These are phyloP conservation scores for Hemicentrotus pulcherrimus DNA, from an alignment of 35 echinoderm and acorn worm species.

Conservation along the genomic window DNA sequence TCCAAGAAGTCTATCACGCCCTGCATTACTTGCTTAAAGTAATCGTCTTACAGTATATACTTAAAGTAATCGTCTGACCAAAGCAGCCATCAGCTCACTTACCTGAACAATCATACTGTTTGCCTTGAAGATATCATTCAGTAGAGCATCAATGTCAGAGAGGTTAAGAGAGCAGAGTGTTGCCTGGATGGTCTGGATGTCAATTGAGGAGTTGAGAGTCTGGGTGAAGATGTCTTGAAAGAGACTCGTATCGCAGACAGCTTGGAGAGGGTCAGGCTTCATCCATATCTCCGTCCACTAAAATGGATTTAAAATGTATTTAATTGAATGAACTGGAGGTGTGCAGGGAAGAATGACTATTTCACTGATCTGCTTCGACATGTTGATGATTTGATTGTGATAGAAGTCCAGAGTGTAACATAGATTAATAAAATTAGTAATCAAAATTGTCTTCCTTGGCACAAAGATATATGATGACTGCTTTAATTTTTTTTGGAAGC, in stretches of 20 bases:
- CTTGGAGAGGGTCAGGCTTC: constrained; percentile 40
- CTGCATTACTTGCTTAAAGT: no score
- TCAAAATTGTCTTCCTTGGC: no score
- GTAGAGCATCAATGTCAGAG: constrained; percentile 20
- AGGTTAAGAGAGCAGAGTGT: constrained; percentile 61
- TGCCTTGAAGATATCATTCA: constrained; percentile 50
- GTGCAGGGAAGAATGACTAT: no score
- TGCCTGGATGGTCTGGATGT: constrained; percentile 33
- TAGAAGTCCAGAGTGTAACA: no score
- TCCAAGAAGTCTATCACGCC: no score
- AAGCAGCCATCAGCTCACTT: background rate
- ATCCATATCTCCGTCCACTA: constrained; percentile 56
- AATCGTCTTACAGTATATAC: no score
- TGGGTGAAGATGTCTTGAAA: constrained; percentile 42
- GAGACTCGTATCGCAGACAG: constrained; percentile 35
- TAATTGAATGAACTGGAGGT: background rate
- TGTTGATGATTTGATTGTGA: no score
- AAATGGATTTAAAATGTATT: background rate
- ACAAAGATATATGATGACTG: no score
- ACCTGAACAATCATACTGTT: constrained; percentile 49
- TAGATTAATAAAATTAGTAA: no score
- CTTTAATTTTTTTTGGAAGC: no score
- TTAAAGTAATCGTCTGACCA: no score
- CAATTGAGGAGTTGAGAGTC: constrained; percentile 13
- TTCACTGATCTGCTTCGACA: no score